Percentiles rank a stretch among this genome's conserved stretches.
phyloP scores from a whole-genome alignment of 1,140 invertebrate species.

The Pseudomyrmex flavicornis region DNA sequence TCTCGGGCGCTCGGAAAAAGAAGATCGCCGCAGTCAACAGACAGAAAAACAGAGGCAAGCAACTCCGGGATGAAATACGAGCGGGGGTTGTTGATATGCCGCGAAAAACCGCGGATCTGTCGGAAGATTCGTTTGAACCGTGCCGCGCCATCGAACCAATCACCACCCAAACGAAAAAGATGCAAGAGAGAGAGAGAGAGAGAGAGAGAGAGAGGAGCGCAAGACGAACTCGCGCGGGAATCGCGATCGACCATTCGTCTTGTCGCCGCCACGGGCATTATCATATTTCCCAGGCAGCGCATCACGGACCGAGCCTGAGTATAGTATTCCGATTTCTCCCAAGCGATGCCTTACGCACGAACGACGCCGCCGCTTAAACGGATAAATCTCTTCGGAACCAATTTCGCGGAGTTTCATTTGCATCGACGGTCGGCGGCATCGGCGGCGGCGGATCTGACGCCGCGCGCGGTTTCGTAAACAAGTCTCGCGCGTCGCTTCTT shows the following conservation, averaged over 20 bases:
- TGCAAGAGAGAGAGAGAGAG: no score
- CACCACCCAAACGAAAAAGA: conserved; percentile 19
- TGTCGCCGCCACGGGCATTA: conserved; percentile 75
- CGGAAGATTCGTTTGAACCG: conserved; percentile 68
- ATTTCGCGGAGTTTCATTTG: conserved; percentile 79
- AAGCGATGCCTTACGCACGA: conserved; percentile 64
- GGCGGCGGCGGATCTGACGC: conserved; percentile 59
- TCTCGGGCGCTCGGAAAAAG: conserved; percentile 16
- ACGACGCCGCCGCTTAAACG: conserved; percentile 68
- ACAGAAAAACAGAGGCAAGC: conserved; percentile 58
- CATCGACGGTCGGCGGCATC: conserved; percentile 61
- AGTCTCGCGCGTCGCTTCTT: conserved; percentile 65
- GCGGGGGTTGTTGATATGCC: conserved; percentile 34
- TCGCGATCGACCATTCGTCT: conserved; percentile 72
- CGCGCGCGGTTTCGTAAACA: conserved; percentile 69
- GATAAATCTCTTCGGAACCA: conserved; percentile 77
- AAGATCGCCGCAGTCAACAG: conserved; percentile 50
- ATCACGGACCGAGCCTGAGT: conserved; percentile 13
- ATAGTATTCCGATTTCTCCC: not conserved
- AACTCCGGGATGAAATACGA: conserved; percentile 68
- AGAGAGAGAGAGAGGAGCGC: conserved; percentile 2
- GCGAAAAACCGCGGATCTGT: conserved; percentile 57
- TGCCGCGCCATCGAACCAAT: conserved; percentile 69
- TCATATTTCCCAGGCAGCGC: conserved; percentile 72
- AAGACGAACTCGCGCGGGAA: conserved; percentile 65